Evolutionary conservation across 1,140 invertebrate genomes (phyloP), one percentile per base, ranked within the genome.

Genomic region (Bombus picipes): DNA sequence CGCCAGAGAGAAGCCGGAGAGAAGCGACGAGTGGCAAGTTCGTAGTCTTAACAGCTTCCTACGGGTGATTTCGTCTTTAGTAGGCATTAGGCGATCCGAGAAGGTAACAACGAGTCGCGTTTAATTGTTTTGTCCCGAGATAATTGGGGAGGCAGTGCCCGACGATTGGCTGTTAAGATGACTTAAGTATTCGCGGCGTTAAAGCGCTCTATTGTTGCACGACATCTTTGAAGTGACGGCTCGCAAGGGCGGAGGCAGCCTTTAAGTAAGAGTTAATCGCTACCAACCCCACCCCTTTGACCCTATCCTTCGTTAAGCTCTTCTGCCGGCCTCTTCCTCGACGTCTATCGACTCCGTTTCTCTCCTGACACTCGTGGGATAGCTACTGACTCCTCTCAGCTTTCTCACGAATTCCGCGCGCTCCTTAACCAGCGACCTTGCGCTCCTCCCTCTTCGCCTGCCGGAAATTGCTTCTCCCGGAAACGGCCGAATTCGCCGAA

Each of bases 61-160:
- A 72, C 77, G 47, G 83, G 18, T 43, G 77, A 81, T 83, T 62
- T 43, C 81, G 81, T 77, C 79, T 57, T 62, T 78, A 75, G 79
- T 74, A 76, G 74, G 80, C 86, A 88, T 90, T 90, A 90, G 88
- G 70, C 77, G 82, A 73, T 88, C 83, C 77, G 59, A n/a, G 84
- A 39, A 71, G 70, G 88, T 85, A 87, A 71, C 89, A 85, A 87
- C 82, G 90, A 86, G 88, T 88, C 87, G 87, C 90, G 89, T 93
- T 92, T 93, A 93, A 93, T 94, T 94, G 93, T 94, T 94, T 94
- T 92, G 91, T 92, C 88, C 84, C 81, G 91, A 89, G 89, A 92
- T 93, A 93, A 93, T 92, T 92, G 86, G 87, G 89, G 87, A 89
- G 89, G 87, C 89, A 86, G 85, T 83, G 89, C 79, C 88, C 71